Base-by-base conservation (phyloP, 2,113 vertebrate species). In the Pica pica region DNA sequence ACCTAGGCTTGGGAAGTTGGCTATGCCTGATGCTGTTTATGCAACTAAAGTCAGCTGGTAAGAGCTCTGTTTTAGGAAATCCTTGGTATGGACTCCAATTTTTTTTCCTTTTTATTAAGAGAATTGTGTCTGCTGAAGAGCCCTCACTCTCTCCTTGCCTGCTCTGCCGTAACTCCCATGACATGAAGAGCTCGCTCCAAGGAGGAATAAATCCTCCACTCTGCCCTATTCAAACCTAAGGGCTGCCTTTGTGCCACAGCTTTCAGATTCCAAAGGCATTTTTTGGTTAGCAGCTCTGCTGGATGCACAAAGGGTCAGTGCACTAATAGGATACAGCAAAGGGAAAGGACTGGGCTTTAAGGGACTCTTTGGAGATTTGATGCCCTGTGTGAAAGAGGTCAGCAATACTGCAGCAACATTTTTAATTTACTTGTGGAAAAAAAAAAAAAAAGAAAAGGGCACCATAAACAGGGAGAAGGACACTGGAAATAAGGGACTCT, bases 241-340 rank as follows among this genome's bases (percentile, higher is more conserved):
- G 73, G 28, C 88, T 60, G 92, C 73, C 82, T 97, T 97, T 97
- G 92, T 96, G 83, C 85, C 0, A 16, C 77, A 94, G 88, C 92
- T 95, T 97, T 96, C 44, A 74, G 90, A 92, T 93, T 95, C 90
- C 86, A 97, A 94, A 94, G 95, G 80, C 90, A n/a, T 93, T 95
- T 94, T 95, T 95, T 95, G 95, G 93, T 95, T 93, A 93, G 92
- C 53, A 56, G 73, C 94, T 92, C 96, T 95, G 94, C 61, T 96
- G 97, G 93, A 94, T 95, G 75, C 86, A 86, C 84, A 93, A 95
- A 93, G 95, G 96, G 91, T 97, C 94, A 97, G 70, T 94, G 94
- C 93, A 83, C 81, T 94, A 96, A 95, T 96, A 94, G 94, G 90
- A 93, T 95, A 92, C 81, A 86, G 46, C 73, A 92, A 60, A 93